Base-by-base conservation (phyloP, 64 coral and sea anemone genomes). In the Actinia tenebrosa region DNA sequence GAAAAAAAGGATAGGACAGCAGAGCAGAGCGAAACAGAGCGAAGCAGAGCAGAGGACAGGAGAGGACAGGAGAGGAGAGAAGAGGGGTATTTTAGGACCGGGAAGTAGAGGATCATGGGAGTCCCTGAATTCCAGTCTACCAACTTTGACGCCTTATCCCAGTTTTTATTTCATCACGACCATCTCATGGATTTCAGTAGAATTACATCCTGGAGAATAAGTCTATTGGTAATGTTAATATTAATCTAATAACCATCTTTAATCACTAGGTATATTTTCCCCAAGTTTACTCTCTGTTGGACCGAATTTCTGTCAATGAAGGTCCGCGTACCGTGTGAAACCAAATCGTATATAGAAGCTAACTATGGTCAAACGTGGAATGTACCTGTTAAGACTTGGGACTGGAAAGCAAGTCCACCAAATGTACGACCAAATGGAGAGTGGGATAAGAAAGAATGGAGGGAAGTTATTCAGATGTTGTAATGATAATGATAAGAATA, bases 201-300 rank as follows among this genome's bases (percentile, higher is more conserved):
- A 50, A 50, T 5, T 50, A 50, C 7, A 50, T 50, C 47, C 47
- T 50, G 4, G 7, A 3, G 3, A 50, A 50, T 8, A 50, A 8
- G 47, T 7, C 56, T 58, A 2, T 58, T 10, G 1, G 56, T 58
- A 58, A 11, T 66, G n/a, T 66, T 23, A 66, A 6, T 66, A 66
- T 66, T 55, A 19, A 50, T 6, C 20, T 43, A 53, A 53, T 43
- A 46, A 42, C 55, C 18, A 16, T 16, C 10, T 19, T 68, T 10
- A 18, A 61, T 44, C 44, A 60, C 3, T n/a, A 99, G 97, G 60
- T 99, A 99, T 68, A 95, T 95, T 44, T 99, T 99, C 79, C 97
- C 97, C 25, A 99, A 93, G 56, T 99, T 99, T 78, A 94, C 93
- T 16, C 88, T 99, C 22, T 99, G 97, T 71, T 99, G 97, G 97